A percentile compares a stretch with the other conserved stretches of the same genome.
phyloP scores from a whole-genome alignment of 2,113 vertebrate species.

The Syrrhaptes paradoxus region DNA sequence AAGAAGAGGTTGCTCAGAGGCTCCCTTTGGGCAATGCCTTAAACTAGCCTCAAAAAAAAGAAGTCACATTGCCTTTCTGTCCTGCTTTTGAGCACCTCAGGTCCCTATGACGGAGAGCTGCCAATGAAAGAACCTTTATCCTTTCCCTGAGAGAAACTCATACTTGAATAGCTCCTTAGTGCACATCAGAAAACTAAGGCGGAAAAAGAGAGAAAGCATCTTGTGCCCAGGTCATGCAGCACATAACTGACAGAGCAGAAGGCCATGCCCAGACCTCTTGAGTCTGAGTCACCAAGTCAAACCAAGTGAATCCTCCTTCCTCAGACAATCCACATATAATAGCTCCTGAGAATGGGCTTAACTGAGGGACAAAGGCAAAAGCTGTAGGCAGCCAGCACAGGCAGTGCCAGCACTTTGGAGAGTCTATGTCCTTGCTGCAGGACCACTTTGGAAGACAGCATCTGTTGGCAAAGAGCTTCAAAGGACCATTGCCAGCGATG shows the following conservation, averaged over 20 bases:
- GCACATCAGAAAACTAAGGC: background rate
- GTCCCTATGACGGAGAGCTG: background rate
- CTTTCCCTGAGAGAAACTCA: background rate
- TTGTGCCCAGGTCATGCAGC: background rate
- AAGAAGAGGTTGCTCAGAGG: background rate
- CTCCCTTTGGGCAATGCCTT: background rate
- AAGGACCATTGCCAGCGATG: background rate
- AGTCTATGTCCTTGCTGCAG: background rate
- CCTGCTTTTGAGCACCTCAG: background rate
- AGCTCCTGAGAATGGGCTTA: background rate
- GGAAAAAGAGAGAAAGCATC: background rate
- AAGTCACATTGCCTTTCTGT: background rate
- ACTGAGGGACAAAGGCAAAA: background rate
- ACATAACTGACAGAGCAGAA: background rate
- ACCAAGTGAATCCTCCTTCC: background rate
- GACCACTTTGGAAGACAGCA: background rate
- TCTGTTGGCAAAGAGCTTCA: background rate
- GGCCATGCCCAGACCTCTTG: background rate
- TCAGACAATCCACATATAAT: background rate
- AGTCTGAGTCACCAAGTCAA: background rate
- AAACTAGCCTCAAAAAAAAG: background rate
- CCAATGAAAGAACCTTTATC: background rate
- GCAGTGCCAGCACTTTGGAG: background rate
- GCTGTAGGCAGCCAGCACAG: background rate
- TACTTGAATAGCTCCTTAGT: background rate